phyloP scores from a whole-genome alignment of 2,888 invertebrate genomes.

The Pachliopta kotzebuea region DNA sequence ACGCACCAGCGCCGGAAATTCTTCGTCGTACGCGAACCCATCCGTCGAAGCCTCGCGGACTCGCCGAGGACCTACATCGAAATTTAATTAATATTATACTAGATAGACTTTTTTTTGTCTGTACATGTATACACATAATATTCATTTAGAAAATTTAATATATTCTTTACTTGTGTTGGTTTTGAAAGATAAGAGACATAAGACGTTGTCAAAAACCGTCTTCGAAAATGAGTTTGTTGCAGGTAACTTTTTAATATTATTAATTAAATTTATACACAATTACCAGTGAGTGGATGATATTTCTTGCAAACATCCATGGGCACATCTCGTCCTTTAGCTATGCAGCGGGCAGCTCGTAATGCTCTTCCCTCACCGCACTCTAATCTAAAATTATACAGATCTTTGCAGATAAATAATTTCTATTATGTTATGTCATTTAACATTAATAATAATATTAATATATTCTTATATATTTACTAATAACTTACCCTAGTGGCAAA shows the following conservation, averaged over 20 bases:
- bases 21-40: constrained; percentile 64
- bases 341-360: constrained; percentile 64
- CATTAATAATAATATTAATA: too few species aligned
- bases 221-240: too few species aligned
- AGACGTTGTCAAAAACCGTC: too few species aligned
- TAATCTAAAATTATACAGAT: constrained; percentile 36
- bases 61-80: constrained; percentile 54
- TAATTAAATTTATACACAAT: not conserved
- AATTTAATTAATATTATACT: not conserved
- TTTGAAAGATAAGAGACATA: too few species aligned
- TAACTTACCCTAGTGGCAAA: constrained; percentile 59
- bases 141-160: too few species aligned
- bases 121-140: too few species aligned
- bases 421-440: too few species aligned
- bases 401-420: too few species aligned
- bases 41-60: constrained; percentile 70
- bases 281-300: constrained; percentile 69
- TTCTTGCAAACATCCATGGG: constrained; percentile 74
- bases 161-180: too few species aligned
- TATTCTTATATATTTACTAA: too few species aligned
- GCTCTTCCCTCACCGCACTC: constrained; percentile 70
- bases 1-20: constrained; percentile 68
- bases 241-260: too few species aligned
- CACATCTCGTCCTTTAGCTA: constrained; percentile 61
- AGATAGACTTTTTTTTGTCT: not conserved